phyloP scores from a whole-genome alignment of 2,888 invertebrate species.

The Melinaea marsaeus region DNA sequence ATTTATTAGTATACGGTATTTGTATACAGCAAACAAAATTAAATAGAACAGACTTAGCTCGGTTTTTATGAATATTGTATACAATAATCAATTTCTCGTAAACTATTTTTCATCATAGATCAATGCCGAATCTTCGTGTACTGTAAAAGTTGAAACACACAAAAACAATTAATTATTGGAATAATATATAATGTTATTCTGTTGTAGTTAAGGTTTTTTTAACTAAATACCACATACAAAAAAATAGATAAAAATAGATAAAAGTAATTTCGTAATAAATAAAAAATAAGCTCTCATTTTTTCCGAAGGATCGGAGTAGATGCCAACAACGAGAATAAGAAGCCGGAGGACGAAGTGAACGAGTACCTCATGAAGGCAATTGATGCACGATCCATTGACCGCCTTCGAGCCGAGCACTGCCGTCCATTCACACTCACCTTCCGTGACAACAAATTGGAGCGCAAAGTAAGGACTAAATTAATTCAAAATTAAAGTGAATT shows the following conservation, averaged over 20 bases:
- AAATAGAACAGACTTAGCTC: not conserved
- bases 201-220: too few relatives aligned
- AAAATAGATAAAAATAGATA: too few relatives aligned
- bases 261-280: too few relatives aligned
- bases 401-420: slow-evolving; percentile 92
- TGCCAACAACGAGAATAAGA: slow-evolving; percentile 83
- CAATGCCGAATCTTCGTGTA: too few relatives aligned
- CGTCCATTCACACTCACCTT: slow-evolving; percentile 90
- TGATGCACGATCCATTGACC: slow-evolving; percentile 95
- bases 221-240: too few relatives aligned
- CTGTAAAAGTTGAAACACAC: too few relatives aligned
- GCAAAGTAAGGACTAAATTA: slow-evolving; percentile 79
- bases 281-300: not conserved
- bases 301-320: slow-evolving; percentile 84
- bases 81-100: too few relatives aligned
- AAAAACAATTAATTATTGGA: too few relatives aligned
- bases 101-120: too few relatives aligned
- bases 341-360: slow-evolving; percentile 95
- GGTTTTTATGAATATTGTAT: too few relatives aligned
- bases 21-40: not conserved
- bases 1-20: too few relatives aligned
- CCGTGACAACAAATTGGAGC: slow-evolving; percentile 86
- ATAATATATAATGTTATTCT: too few relatives aligned
- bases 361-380: slow-evolving; percentile 97
- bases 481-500: not conserved